phyloP scores from a whole-genome alignment of 92 coral and sea anemone genomes.

The Zoanthus sociatus region DNA sequence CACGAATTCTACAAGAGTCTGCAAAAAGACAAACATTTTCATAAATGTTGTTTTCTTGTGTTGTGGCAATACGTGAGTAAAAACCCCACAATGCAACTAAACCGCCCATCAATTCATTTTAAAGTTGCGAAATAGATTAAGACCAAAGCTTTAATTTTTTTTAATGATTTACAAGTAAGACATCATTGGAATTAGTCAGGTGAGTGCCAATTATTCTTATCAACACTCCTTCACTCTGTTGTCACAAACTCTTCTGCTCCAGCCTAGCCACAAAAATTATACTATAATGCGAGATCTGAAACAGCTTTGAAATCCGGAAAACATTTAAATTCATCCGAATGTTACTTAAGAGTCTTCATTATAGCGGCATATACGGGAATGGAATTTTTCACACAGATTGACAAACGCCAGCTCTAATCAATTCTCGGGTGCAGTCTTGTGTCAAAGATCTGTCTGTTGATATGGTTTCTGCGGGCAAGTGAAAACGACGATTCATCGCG shows the following conservation, averaged over 20 bases:
- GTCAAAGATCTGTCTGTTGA: neutral
- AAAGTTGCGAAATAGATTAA: neutral
- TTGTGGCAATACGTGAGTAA: neutral
- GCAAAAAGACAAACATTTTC: neutral
- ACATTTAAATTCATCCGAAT: too few species aligned
- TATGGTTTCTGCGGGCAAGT: neutral
- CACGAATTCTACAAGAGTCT: neutral
- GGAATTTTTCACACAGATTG: neutral
- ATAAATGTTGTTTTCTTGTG: neutral
- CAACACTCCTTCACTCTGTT: too few species aligned
- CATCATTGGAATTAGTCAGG: neutral
- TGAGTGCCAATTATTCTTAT: neutral
- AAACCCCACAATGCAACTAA: neutral
- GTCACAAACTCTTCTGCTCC: too few species aligned
- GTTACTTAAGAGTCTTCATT: too few species aligned
- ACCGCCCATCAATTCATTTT: neutral
- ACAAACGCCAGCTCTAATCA: neutral
- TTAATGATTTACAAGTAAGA: too few species aligned
- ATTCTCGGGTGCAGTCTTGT: neutral
- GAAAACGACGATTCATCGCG: neutral
- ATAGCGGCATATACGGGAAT: neutral
- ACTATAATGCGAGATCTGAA: too few species aligned
- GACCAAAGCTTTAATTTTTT: neutral
- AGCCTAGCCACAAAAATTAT: too few species aligned
- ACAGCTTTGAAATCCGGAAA: too few species aligned